These are phyloP conservation scores for Aleiodes sp. DNA, from an alignment of 1,140 invertebrate species.

Conservation along the genomic window DNA sequence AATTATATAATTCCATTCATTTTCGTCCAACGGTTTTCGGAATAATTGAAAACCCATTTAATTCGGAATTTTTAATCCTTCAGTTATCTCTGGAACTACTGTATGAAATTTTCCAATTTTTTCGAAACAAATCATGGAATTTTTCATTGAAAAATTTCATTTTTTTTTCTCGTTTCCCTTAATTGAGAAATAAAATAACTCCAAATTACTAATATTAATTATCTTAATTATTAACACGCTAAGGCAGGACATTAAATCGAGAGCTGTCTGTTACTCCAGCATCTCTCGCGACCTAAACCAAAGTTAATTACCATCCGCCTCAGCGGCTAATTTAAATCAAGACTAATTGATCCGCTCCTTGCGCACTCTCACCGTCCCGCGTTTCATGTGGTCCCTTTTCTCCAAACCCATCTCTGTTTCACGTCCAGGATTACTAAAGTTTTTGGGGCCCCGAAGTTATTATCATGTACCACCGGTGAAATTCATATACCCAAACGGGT, in stretches of 20 bases:
- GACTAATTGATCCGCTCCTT: slow-evolving; percentile 56
- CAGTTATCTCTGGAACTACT: neutral
- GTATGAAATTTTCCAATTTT: too few relatives aligned
- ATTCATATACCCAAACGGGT: neutral
- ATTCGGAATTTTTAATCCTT: too few relatives aligned
- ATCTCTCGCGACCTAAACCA: slow-evolving; percentile 37
- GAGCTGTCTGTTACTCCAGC: neutral
- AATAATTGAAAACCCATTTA: too few relatives aligned
- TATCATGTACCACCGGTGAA: neutral
- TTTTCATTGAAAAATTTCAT: too few relatives aligned
- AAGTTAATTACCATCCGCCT: slow-evolving; percentile 56
- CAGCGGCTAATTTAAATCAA: slow-evolving; percentile 60
- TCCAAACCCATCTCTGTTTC: slow-evolving; percentile 19
- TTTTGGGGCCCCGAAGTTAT: neutral
- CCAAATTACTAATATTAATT: slow-evolving; percentile 24
- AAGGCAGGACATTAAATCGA: slow-evolving; percentile 29
- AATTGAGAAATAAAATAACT: neutral
- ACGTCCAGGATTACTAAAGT: slow-evolving; percentile 12
- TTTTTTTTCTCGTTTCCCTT: neutral
- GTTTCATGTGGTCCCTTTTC: too few relatives aligned
- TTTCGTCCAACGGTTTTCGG: too few relatives aligned
- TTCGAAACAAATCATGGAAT: too few relatives aligned
- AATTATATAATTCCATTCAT: too few relatives aligned
- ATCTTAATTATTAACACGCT: slow-evolving; percentile 30
- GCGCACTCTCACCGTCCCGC: slow-evolving; percentile 11